Percentiles rank a stretch among this genome's conserved stretches.
Conservation (phyloP, 2,797 vertebrate species). For the Microhierax caerulescens region DNA sequence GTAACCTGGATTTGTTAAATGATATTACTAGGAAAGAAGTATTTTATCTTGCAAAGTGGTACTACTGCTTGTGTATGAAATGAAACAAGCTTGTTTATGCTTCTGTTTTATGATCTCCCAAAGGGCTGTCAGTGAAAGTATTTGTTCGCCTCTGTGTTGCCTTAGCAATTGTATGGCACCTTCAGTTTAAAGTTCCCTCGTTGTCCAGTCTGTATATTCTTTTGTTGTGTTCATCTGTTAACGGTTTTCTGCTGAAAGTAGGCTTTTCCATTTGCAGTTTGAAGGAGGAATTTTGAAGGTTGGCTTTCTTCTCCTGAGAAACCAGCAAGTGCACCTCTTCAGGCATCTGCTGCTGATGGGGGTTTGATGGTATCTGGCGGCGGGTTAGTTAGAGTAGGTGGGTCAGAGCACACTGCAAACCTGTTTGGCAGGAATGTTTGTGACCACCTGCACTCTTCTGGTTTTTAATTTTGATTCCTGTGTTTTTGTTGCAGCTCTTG, state of each 20-base stretch:
- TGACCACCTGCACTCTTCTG: not conserved
- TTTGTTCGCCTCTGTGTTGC: not conserved
- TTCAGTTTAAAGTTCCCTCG: not conserved
- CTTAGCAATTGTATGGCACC: not conserved
- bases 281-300: conserved; percentile 23
- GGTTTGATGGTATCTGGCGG: not conserved
- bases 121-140: not conserved
- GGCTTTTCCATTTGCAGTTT: not conserved
- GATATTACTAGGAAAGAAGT: not conserved
- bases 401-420: not conserved
- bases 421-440: not conserved
- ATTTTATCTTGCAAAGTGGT: not conserved
- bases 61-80: not conserved
- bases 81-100: not conserved
- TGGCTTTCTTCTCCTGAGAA: not conserved
- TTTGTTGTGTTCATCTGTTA: not conserved
- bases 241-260: not conserved
- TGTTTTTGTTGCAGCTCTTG: not conserved
- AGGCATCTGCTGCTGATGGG: not conserved
- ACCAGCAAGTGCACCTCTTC: conserved; percentile 3
- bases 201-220: not conserved
- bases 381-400: not conserved
- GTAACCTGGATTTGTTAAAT: not conserved
- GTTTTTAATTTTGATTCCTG: not conserved
- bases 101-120: not conserved